Evolutionary conservation across 2,797 vertebrate genomes (phyloP).

Genomic region (Cuniculus paca): DNA sequence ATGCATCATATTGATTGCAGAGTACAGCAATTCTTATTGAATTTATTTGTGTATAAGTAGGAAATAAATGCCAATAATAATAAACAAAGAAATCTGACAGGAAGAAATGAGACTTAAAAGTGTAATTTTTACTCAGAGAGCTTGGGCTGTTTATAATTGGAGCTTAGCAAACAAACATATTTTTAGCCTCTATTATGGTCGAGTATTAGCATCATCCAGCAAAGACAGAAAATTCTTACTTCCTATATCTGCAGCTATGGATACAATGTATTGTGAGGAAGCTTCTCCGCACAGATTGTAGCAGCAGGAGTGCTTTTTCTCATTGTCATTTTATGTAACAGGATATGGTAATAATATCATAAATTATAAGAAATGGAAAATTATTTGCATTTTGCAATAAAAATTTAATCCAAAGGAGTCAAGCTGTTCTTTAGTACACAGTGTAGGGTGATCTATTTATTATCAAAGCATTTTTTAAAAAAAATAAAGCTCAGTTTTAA

Average conservation of each 20-base stretch:
- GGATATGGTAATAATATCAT: slow-evolving; percentile 72
- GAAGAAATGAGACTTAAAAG: slow-evolving; percentile 48
- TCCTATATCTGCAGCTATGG: not conserved
- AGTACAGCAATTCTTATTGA: slow-evolving; percentile 20
- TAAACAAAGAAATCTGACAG: slow-evolving; percentile 68
- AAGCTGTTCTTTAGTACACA: slow-evolving; percentile 63
- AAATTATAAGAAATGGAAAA: slow-evolving; percentile 74
- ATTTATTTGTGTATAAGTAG: slow-evolving; percentile 73
- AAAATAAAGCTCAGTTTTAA: slow-evolving; percentile 62
- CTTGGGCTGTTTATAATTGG: slow-evolving; percentile 35
- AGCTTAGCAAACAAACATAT: not conserved
- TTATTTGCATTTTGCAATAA: slow-evolving; percentile 71
- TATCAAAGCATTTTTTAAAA: slow-evolving; percentile 62
- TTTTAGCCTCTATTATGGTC: slow-evolving; percentile 57
- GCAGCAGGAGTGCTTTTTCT: slow-evolving; percentile 67
- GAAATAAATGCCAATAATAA: slow-evolving; percentile 77
- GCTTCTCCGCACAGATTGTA: slow-evolving; percentile 63
- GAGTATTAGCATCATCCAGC: slow-evolving; percentile 35
- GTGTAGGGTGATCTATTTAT: slow-evolving; percentile 21
- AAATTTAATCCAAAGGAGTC: slow-evolving; percentile 66
- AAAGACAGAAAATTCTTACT: slow-evolving; percentile 56
- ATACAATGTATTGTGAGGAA: not conserved
- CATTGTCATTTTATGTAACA: slow-evolving; percentile 71
- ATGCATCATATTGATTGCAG: slow-evolving; percentile 69
- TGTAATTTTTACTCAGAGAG: slow-evolving; percentile 32